These are phyloP conservation scores for Karalla daura DNA, from an alignment of 2,797 vertebrate species.

Conservation along the genomic window DNA sequence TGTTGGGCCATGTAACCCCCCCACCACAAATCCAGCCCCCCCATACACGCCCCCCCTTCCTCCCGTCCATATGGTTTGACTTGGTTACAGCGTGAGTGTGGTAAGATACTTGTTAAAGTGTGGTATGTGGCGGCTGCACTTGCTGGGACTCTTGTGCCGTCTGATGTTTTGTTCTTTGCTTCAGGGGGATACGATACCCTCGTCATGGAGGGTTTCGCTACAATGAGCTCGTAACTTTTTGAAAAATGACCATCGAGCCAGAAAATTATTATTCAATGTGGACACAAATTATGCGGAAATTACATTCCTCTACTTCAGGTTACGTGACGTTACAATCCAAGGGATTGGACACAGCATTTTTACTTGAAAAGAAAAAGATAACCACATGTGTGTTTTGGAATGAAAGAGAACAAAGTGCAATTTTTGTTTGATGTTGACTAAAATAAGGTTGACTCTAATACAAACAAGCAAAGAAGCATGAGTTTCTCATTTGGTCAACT, in stretches of 20 bases:
- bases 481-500: background rate
- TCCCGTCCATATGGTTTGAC: constrained; percentile 88
- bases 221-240: constrained; percentile 29
- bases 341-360: background rate
- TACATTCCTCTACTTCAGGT: background rate
- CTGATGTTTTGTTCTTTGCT: constrained; percentile 66
- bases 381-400: accelerated
- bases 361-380: background rate
- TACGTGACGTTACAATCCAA: background rate
- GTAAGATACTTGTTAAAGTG: constrained; percentile 89
- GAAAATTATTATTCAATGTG: constrained; percentile 5
- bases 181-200: constrained; percentile 42
- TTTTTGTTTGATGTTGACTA: no score
- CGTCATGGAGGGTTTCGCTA: constrained; percentile 19
- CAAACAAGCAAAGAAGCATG: no score
- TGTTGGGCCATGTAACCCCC: constrained; percentile 15
- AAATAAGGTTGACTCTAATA: no score
- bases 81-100: constrained; percentile 90
- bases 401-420: background rate
- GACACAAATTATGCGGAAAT: constrained; percentile 12
- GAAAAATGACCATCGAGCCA: constrained; percentile 28
- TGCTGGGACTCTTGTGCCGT: constrained; percentile 76
- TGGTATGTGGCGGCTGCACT: constrained; percentile 85
- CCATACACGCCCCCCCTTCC: constrained; percentile 13
- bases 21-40: background rate